Evolutionary conservation across 1,140 invertebrate species (phyloP).

Genomic region (Ditylenchus dipsaci): DNA sequence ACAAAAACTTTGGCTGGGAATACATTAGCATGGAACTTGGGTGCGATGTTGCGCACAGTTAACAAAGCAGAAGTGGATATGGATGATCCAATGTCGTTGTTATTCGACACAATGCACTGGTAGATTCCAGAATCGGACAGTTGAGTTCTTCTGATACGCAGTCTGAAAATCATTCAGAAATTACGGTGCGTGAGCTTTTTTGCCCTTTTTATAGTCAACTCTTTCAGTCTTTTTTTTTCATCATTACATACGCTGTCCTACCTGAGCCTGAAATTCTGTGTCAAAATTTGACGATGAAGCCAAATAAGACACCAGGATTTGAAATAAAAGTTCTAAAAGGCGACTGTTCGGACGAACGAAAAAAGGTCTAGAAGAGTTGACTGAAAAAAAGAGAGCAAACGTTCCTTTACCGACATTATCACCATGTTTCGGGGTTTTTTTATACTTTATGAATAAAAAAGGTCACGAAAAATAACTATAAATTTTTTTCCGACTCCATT

Average conservation of each 20-base stretch:
- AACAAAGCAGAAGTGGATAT: constrained; percentile 29
- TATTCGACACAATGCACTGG: constrained; percentile 38
- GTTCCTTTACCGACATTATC: too few species aligned
- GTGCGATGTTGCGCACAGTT: constrained; percentile 22
- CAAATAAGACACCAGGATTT: too few species aligned
- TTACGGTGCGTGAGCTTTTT: neutral
- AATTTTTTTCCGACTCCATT: too few species aligned
- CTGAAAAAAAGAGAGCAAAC: too few species aligned
- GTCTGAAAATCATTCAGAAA: constrained; percentile 9
- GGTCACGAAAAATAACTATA: too few species aligned
- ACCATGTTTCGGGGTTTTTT: too few species aligned
- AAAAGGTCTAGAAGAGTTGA: too few species aligned
- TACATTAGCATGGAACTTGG: constrained; percentile 41
- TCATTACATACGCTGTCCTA: neutral
- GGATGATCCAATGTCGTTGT: neutral
- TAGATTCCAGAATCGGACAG: constrained; percentile 31
- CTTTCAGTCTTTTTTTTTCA: neutral
- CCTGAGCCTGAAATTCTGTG: neutral
- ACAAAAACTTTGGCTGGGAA: constrained; percentile 39
- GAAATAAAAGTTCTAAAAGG: neutral
- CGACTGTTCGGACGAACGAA: too few species aligned
- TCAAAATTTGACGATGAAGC: neutral
- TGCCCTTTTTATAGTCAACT: neutral
- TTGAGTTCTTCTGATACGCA: constrained; percentile 13
- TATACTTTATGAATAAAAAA: too few species aligned